Base-by-base conservation (phyloP, 2,113 vertebrate genomes). In the Sigmodon hispidus region DNA sequence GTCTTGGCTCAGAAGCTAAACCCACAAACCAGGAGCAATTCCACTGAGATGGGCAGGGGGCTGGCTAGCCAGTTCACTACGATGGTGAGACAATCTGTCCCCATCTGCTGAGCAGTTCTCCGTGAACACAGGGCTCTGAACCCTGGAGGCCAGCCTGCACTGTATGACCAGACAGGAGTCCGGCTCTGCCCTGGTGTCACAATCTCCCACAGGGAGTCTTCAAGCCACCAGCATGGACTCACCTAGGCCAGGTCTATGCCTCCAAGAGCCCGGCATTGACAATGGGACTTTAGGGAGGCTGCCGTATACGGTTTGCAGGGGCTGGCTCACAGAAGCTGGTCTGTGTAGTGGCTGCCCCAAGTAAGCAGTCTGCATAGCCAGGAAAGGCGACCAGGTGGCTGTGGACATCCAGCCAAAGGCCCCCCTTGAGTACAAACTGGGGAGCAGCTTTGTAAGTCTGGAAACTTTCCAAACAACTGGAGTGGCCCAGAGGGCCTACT, bases 21-120 rank as follows among this genome's bases (percentile, higher is more conserved):
- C 84, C 79, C 95, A 96, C 94, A 31, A 95, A 94, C 76, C 87
- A 69, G 92, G 95, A 89, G 11, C 95, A 91, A 79, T 89, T 96
- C 70, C 79, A 72, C 96, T 61, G 77, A n/a, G 95, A 94, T 52
- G 55, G 96, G 93, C 73, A 76, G 4, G 88, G 59, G 34, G 63
- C 67, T 96, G 94, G 79, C 88, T 75, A 72, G 80, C n/a, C 43
- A 80, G 36, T 73, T 65, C 0, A 0, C 61, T 45, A 48, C 87
- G 59, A 34, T 4, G 83, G 34, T 50, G 89, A 70, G 36, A 55
- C 0, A 2, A 89, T 50, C 36, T 26, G 79, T 29, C 65, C 55
- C 59, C 50, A 29, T n/a, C n/a, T 76, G 45, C 50, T 70, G 45
- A 84, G 77, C 40, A 73, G 73, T 24, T 63, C 55, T 91, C 55